Evolutionary conservation across 2,888 invertebrate genomes (phyloP), one percentile per base, ranked within the genome.

Genomic region (Seira sanloemensis): DNA sequence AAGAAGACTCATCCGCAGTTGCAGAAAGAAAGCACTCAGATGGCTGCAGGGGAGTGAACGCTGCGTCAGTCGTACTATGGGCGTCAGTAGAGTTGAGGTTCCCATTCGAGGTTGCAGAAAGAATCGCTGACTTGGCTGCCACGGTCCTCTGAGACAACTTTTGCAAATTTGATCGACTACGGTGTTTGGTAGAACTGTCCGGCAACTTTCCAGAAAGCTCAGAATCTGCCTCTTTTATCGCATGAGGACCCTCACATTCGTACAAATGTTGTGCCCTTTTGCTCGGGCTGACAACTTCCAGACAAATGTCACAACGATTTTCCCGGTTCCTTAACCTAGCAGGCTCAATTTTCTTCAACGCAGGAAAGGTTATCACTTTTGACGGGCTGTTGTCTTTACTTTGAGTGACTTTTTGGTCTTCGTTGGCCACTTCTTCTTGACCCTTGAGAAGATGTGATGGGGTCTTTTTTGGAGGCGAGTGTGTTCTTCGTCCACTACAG

Each of bases 211-310:
- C n/a, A n/a, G n/a, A n/a, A n/a, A n/a, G n/a, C n/a, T n/a, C n/a
- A n/a, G n/a, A n/a, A n/a, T n/a, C n/a, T n/a, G n/a, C n/a, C n/a
- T n/a, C n/a, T n/a, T n/a, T n/a, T n/a, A n/a, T n/a, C n/a, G n/a
- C n/a, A n/a, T n/a, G n/a, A n/a, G n/a, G n/a, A 19, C 58, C 82
- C 18, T 74, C 78, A 81, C 88, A 88, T 9, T 81, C 77, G 46
- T 85, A 25, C 23, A 83, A 80, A 54, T 88, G 88, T 37, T 87
- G 86, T 50, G 86, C 85, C 58, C 84, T 85, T 62, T 86, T 88
- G 62, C 87, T 87, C 0, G 86, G 77, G 26, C 87, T 73, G 62
- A 86, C 82, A 19, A 83, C 74, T 68, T 86, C 74, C 1, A 62
- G 73, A 76, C 88, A 88, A 7, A 72, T 62, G 71, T 85, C 85